A percentile compares a stretch with the other conserved stretches of the same genome.
Conservation (phyloP, 2,888 invertebrate species). For the Andrena praecox region DNA sequence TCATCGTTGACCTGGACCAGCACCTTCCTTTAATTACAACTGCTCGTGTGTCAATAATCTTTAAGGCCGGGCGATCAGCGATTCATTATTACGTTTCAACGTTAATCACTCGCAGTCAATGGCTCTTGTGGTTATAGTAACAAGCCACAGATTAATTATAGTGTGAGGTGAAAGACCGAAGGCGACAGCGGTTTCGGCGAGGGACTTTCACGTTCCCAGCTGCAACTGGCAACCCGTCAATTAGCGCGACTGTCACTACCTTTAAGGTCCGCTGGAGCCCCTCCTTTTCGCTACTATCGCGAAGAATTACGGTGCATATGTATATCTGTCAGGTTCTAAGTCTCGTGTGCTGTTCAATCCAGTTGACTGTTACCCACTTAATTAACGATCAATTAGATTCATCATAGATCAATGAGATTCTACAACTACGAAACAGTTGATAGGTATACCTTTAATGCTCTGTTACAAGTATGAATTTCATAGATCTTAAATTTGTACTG, state of each 20-base stretch:
- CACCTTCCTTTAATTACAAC: slow-evolving; percentile 34
- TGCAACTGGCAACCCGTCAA: slow-evolving; percentile 77
- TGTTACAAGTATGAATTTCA: neutral
- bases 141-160: slow-evolving; percentile 73
- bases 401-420: slow-evolving; percentile 61
- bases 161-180: slow-evolving; percentile 72
- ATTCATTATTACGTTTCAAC: slow-evolving; percentile 45
- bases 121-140: slow-evolving; percentile 63
- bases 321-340: slow-evolving; percentile 56
- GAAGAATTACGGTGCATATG: slow-evolving; percentile 73
- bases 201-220: slow-evolving; percentile 66
- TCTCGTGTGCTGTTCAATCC: slow-evolving; percentile 62
- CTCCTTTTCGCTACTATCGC: slow-evolving; percentile 74
- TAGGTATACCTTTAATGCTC: neutral
- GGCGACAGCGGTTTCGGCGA: slow-evolving; percentile 73
- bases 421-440: slow-evolving; percentile 49
- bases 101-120: slow-evolving; percentile 57
- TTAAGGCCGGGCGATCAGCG: slow-evolving; percentile 49
- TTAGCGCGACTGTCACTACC: slow-evolving; percentile 72
- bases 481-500: neutral
- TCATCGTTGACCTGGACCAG: neutral
- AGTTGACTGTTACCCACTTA: slow-evolving; percentile 64
- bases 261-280: slow-evolving; percentile 59
- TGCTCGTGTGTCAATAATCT: slow-evolving; percentile 18
- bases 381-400: slow-evolving; percentile 79